Evolutionary conservation across 2,797 vertebrate genomes (phyloP).

Genomic region (Hoplostethus mediterraneus): DNA sequence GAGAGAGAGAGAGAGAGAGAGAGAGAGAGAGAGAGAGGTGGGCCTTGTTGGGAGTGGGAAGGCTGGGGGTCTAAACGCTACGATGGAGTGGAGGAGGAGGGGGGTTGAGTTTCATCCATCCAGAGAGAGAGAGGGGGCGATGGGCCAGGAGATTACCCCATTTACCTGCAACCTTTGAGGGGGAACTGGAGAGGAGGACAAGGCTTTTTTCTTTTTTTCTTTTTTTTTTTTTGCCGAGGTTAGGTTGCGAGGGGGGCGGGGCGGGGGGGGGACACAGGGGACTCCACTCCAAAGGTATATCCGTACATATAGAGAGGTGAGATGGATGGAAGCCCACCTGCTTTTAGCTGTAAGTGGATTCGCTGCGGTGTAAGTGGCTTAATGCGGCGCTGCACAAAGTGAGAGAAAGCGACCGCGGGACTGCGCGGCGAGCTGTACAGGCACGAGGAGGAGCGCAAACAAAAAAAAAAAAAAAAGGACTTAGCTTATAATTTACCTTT

Average conservation of each 20-base stretch:
- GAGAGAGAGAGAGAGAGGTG: conserved; percentile 28
- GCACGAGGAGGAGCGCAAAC: conserved; percentile 12
- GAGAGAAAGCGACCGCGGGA: conserved; percentile 15
- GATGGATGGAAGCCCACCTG: conserved; percentile 69
- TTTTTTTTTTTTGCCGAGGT: conserved; percentile 33
- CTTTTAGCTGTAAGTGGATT: conserved; percentile 75
- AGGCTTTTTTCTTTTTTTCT: conserved; percentile 21
- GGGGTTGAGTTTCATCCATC: conserved; percentile 75
- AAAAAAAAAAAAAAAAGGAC: conserved; percentile 17
- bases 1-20: conserved; percentile 58
- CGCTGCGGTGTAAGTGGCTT: conserved; percentile 65
- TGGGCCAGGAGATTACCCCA: conserved; percentile 78
- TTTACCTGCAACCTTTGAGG: conserved; percentile 81
- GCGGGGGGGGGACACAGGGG: conserved; percentile 47
- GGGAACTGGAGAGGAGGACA: conserved; percentile 63
- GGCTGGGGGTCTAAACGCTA: conserved; percentile 59
- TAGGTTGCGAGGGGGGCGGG: conserved; percentile 49
- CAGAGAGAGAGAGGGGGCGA: conserved; percentile 64
- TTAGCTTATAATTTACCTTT: not conserved
- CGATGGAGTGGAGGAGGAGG: conserved; percentile 1
- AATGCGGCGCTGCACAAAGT: conserved; percentile 41
- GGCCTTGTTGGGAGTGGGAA: conserved; percentile 58
- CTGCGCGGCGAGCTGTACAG: not conserved
- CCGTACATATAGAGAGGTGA: conserved; percentile 48
- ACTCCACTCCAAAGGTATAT: conserved; percentile 74